Conservation (phyloP, 2,797 vertebrate genomes). For the Rhabdomys pumilio region DNA sequence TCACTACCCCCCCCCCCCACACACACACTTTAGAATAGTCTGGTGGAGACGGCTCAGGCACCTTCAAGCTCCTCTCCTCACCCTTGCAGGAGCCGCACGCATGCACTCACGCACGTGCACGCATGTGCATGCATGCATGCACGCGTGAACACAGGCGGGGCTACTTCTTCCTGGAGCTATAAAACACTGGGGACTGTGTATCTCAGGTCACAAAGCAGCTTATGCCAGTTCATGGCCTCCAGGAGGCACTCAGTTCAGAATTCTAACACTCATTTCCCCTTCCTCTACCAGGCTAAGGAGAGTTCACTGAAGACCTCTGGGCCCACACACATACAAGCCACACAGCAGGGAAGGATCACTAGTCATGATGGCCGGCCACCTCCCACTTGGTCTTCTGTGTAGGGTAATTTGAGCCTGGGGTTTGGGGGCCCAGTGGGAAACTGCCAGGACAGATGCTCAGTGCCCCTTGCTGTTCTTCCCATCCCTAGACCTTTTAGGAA, state of each 20-base stretch:
- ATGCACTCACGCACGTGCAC: not conserved
- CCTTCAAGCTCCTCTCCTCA: not conserved
- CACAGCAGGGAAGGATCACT: not conserved
- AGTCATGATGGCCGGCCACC: fast-evolving
- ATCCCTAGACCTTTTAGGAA: not conserved
- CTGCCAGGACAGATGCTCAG: not conserved
- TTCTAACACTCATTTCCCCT: not conserved
- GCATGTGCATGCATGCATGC: not conserved
- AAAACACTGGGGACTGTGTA: not conserved
- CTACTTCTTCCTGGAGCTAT: not conserved
- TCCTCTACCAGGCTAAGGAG: not conserved
- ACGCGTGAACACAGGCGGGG: not conserved
- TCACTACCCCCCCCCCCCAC: not conserved
- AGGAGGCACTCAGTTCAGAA: not conserved
- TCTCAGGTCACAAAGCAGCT: not conserved
- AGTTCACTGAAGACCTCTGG: not conserved
- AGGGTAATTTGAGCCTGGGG: not conserved
- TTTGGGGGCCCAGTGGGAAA: not conserved
- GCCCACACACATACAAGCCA: not conserved
- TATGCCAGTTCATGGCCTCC: not conserved
- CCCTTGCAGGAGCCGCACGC: not conserved
- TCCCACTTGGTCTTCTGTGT: not conserved
- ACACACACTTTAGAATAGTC: not conserved
- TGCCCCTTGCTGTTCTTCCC: not conserved
- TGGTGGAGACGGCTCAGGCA: not conserved